Evolutionary conservation across 2,888 invertebrate species (phyloP).

Genomic region (Poecilus cupreus): DNA sequence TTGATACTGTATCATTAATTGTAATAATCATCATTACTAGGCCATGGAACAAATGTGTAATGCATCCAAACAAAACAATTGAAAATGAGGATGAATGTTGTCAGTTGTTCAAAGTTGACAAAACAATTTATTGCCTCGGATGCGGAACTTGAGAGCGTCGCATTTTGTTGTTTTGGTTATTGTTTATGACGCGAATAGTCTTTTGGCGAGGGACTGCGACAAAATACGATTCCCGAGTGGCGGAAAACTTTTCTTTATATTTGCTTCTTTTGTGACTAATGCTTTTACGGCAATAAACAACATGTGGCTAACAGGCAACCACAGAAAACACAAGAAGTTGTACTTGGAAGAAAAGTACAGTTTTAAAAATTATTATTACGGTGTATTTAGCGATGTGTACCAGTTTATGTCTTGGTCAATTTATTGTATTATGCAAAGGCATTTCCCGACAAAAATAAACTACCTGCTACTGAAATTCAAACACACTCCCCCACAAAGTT

Average conservation of each 20-base stretch:
- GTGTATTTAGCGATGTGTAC: not conserved
- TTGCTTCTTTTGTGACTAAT: slow-evolving; percentile 35
- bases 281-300: slow-evolving; percentile 53
- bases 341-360: not conserved
- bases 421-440: slow-evolving; percentile 18
- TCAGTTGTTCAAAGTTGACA: slow-evolving; percentile 47
- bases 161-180: slow-evolving; percentile 39
- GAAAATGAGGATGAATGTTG: slow-evolving; percentile 34
- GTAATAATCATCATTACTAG: slow-evolving; percentile 15
- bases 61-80: slow-evolving; percentile 5
- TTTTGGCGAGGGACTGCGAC: slow-evolving; percentile 9
- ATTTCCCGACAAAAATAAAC: slow-evolving; percentile 50
- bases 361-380: not conserved
- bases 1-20: not conserved
- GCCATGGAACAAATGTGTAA: not conserved
- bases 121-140: slow-evolving; percentile 46
- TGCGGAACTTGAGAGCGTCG: slow-evolving; percentile 6
- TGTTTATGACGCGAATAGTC: slow-evolving; percentile 30
- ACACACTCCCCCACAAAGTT: slow-evolving; percentile 32
- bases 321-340: slow-evolving; percentile 19
- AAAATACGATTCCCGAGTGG: slow-evolving; percentile 43
- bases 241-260: slow-evolving; percentile 50
- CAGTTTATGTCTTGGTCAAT: not conserved
- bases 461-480: slow-evolving; percentile 33
- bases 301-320: slow-evolving; percentile 45